phyloP scores from a whole-genome alignment of 2,888 invertebrate species.

The Orchesella flavescens region DNA sequence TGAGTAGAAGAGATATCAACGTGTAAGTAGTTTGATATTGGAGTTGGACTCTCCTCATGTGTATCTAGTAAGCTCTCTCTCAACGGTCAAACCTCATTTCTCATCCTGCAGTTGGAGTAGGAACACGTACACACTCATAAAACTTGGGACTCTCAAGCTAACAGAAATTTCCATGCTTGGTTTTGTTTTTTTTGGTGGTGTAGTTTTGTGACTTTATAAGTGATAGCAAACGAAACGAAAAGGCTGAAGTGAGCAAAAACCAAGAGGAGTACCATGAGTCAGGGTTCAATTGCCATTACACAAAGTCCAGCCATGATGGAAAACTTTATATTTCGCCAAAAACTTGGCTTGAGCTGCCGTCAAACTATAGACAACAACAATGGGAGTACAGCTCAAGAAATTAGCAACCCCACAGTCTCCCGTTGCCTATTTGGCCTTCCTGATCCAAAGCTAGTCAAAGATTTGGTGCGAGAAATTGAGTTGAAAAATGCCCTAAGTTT shows the following conservation, averaged over 20 bases:
- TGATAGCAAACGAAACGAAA: background rate
- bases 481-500: slow-evolving; percentile 46
- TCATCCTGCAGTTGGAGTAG: slow-evolving; percentile 53
- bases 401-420: background rate
- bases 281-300: slow-evolving; percentile 35
- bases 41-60: background rate
- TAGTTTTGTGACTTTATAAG: background rate
- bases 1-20: background rate
- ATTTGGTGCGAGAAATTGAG: slow-evolving; percentile 48
- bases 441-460: slow-evolving; percentile 36
- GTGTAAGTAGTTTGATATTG: background rate
- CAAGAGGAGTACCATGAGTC: slow-evolving; percentile 9
- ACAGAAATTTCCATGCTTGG: background rate
- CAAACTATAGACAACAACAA: background rate
- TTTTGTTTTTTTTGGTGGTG: background rate
- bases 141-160: background rate
- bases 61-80: slow-evolving; percentile 25
- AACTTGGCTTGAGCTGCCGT: slow-evolving; percentile 38
- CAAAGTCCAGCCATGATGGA: slow-evolving; percentile 37
- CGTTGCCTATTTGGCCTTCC: slow-evolving; percentile 60
- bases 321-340: slow-evolving; percentile 22
- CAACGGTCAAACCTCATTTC: slow-evolving; percentile 51
- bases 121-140: slow-evolving; percentile 30
- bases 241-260: background rate
- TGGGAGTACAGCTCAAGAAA: slow-evolving; percentile 18